Percentiles rank a stretch among this genome's conserved stretches.
phyloP scores from a whole-genome alignment of 2,113 vertebrate genomes.

The Charina bottae region DNA sequence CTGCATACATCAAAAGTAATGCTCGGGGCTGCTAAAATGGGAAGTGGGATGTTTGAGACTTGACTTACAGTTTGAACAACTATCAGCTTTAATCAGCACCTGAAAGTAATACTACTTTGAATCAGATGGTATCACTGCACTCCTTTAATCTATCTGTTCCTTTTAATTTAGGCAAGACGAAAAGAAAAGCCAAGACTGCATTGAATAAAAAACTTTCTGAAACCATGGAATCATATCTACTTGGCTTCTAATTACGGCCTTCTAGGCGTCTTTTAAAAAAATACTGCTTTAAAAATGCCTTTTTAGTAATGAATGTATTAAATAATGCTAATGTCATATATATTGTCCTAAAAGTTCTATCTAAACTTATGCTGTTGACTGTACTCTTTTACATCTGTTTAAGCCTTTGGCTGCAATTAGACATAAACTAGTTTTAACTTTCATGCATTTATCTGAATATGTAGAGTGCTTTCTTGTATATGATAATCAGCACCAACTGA shows the following conservation, averaged over 20 bases:
- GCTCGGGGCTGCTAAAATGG: not conserved
- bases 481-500: not conserved
- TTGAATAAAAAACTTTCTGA: not conserved
- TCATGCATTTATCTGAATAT: not conserved
- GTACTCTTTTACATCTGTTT: not conserved
- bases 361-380: conserved; percentile 17
- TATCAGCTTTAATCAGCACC: not conserved
- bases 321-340: not conserved
- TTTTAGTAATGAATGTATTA: conserved; percentile 36
- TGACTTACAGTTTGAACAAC: not conserved
- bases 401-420: not conserved
- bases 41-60: not conserved
- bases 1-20: not conserved
- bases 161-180: conserved; percentile 58
- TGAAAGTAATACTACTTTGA: fast-evolving
- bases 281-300: conserved; percentile 29
- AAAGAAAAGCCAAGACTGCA: not conserved
- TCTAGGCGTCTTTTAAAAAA: conserved; percentile 37
- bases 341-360: conserved; percentile 8
- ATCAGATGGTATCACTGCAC: not conserved
- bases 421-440: not conserved
- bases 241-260: conserved; percentile 17
- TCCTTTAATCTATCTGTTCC: conserved; percentile 33
- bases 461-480: not conserved
- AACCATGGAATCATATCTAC: conserved; percentile 34